Evolutionary conservation across 2,797 vertebrate genomes (phyloP), one percentile per base, ranked within the genome.

Genomic region (Ataeniobius toweri): DNA sequence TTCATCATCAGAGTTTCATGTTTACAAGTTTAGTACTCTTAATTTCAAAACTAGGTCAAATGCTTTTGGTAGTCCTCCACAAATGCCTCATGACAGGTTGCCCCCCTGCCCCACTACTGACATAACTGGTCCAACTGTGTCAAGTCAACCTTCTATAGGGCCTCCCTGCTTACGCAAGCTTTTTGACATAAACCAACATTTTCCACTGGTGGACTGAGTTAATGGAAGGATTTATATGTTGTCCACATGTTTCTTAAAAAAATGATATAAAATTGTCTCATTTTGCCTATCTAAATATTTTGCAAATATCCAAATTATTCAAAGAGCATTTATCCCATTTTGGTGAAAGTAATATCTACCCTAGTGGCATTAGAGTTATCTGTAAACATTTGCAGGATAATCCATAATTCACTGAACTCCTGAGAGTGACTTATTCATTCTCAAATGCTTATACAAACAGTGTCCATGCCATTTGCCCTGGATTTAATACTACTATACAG

Each of bases 121-220:
- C 14, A 16, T 26, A 58, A 73, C 53, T 14, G 12, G 12, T 58
- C 36, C 36, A 31, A 39, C 53, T 41, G 4, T 36, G 28, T 46
- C 20, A 68, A 6, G 28, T 46, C 20, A 68, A 6, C 20, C 39
- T 68, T n/a, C 65, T 68, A 44, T 46, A 69, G 39, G 67, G 67
- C 67, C 67, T 69, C 67, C 12, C 67, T 46, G 41, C 41, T 44
- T 10, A n/a, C 41, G 14, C 24, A 46, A 16, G 41, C 39, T 69
- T 46, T 69, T 58, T 69, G 2, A 44, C 41, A 69, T 69, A 69
- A 69, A 69, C 67, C 44, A n/a, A 69, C 44, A 14, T 44, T n/a
- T 14, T 69, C 41, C 41, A 46, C 67, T 3, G 24, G 6, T 13
- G 24, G 13, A 46, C 65, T 6, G 24, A 69, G 41, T 1, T 14